Base-by-base conservation (phyloP, 1,140 invertebrate genomes). In the Popillia japonica region DNA sequence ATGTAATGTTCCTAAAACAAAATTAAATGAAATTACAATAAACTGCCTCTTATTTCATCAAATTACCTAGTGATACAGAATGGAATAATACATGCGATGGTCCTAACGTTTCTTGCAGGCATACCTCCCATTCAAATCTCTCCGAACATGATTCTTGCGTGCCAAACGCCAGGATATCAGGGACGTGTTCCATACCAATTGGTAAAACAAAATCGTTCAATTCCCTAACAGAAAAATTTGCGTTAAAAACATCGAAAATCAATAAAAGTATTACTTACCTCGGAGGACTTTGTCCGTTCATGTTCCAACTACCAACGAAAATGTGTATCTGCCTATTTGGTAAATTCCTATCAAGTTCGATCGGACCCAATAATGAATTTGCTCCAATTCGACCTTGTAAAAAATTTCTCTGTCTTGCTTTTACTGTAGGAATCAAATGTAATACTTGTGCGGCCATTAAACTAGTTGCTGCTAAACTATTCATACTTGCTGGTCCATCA, bases 251-350 rank as follows among this genome's bases (percentile, higher is more conserved):
- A n/a, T n/a, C n/a, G n/a, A n/a, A n/a, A n/a, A n/a, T n/a, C n/a
- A n/a, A n/a, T n/a, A n/a, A n/a, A n/a, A n/a, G n/a, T n/a, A n/a
- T 40, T 27, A 64, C 17, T 59, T 84, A 85, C 91, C 90, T 96
- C 20, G 92, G 92, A 68, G 93, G 92, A 79, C 88, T 89, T 83
- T 94, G 95, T 11, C 95, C 95, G 88, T 97, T 97, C 96, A 98
- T 98, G 86, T 99, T 99, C 97, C 97, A 99, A 6, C 96, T 96
- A 11, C 95, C 96, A 77, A 98, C 92, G 88, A 96, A 97, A 79
- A 99, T 93, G 80, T 91, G 93, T 0, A 98, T 88, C 88, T 95
- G 93, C 81, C 94, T 90, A 83, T 94, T 92, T 6, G 96, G 95
- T 83, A 98, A 92, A 27, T 95, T 93, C 85, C 95, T 92, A 81